Evolutionary conservation across 1,140 invertebrate species (phyloP).

Genomic region (Drosophila sechellia): DNA sequence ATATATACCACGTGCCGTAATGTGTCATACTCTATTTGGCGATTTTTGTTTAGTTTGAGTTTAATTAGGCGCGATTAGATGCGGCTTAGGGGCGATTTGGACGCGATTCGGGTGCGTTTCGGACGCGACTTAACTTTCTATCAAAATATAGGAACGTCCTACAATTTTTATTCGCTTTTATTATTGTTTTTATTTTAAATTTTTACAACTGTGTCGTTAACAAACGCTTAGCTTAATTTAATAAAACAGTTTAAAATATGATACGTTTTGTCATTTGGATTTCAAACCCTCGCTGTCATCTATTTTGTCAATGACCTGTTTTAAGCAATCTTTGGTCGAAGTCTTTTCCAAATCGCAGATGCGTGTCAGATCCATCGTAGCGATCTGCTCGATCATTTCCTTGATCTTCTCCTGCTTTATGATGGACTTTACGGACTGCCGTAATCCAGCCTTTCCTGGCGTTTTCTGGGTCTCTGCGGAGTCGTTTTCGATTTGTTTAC

Average conservation of each 20-base stretch:
- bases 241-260: conserved; percentile 6
- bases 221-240: conserved; percentile 2
- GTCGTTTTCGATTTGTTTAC: conserved; percentile 76
- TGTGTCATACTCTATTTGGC: too few species aligned
- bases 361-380: conserved; percentile 78
- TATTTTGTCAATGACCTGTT: conserved; percentile 82
- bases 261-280: conserved; percentile 33
- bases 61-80: too few species aligned
- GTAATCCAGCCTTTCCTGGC: conserved; percentile 59
- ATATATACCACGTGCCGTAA: too few species aligned
- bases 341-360: conserved; percentile 81
- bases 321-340: conserved; percentile 81
- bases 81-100: too few species aligned
- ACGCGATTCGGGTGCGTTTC: too few species aligned
- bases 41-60: too few species aligned
- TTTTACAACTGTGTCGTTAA: neutral
- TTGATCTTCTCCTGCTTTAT: conserved; percentile 85
- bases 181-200: neutral
- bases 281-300: conserved; percentile 60
- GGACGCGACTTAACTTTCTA: too few species aligned
- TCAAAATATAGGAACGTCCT: too few species aligned
- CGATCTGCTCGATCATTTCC: conserved; percentile 84
- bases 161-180: too few species aligned
- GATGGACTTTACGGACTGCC: conserved; percentile 85
- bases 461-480: conserved; percentile 45